These are phyloP conservation scores for Halcyon badia DNA, from an alignment of 2,797 vertebrate species.

Conservation along the genomic window DNA sequence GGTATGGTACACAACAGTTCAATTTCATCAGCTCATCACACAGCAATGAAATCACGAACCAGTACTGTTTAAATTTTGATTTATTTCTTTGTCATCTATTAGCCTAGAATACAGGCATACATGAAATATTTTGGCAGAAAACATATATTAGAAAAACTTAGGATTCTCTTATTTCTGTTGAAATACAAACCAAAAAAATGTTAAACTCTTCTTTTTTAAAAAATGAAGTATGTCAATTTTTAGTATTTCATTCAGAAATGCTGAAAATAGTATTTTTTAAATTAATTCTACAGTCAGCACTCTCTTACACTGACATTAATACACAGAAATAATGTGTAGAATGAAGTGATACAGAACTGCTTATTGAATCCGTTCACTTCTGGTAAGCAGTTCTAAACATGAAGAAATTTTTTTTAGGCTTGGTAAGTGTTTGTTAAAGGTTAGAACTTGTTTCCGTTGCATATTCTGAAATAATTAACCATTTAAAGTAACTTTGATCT, in stretches of 20 bases:
- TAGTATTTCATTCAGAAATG: neutral
- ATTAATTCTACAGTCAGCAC: neutral
- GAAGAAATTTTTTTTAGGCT: neutral
- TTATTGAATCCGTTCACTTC: neutral
- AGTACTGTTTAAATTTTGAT: slow-evolving; percentile 10
- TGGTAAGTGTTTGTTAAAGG: neutral
- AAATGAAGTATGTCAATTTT: neutral
- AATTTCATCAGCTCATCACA: slow-evolving; percentile 42
- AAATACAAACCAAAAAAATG: neutral
- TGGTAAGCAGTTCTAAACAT: neutral
- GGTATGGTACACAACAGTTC: slow-evolving; percentile 22
- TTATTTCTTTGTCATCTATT: neutral
- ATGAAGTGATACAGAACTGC: neutral
- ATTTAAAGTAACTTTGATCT: neutral
- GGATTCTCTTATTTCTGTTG: neutral
- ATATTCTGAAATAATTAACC: neutral
- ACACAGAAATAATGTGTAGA: neutral
- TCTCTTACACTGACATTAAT: neutral
- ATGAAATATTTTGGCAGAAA: neutral
- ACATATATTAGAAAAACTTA: neutral
- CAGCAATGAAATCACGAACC: neutral
- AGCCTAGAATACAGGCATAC: neutral
- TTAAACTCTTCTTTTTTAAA: neutral
- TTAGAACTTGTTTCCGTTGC: neutral
- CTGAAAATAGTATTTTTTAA: neutral